Evolutionary conservation across 2,888 invertebrate genomes (phyloP).

Genomic region (Harpalus rubripes): DNA sequence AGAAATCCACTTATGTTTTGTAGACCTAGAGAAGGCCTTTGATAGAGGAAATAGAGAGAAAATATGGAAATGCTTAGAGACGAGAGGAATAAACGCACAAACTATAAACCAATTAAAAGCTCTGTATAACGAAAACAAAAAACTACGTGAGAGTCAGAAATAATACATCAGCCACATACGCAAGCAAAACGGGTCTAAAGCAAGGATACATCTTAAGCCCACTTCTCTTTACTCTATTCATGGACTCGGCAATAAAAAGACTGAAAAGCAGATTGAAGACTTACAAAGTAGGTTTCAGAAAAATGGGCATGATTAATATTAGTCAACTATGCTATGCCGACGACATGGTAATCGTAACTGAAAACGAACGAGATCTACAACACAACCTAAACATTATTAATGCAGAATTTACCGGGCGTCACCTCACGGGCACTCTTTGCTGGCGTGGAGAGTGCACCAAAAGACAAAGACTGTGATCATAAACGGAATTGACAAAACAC

Average conservation of each 20-base stretch:
- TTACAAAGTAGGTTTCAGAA: background rate
- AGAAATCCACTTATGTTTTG: background rate
- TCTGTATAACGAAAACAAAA: background rate
- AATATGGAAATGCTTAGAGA: background rate
- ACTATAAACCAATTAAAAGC: background rate
- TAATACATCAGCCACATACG: background rate
- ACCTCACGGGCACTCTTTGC: no score
- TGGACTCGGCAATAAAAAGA: background rate
- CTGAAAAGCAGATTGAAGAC: no score
- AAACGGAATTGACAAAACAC: background rate
- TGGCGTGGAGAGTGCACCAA: no score
- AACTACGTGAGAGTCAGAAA: slow-evolving; percentile 8
- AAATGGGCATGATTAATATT: background rate
- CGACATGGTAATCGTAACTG: background rate
- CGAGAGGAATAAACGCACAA: background rate
- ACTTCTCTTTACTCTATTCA: background rate
- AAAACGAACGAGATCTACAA: background rate
- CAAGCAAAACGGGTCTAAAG: no score
- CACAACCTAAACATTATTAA: background rate
- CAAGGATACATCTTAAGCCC: background rate
- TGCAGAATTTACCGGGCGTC: background rate
- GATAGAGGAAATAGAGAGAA: background rate
- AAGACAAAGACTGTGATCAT: slow-evolving; percentile 8
- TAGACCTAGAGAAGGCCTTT: background rate
- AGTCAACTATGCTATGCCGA: background rate